Base-by-base conservation (phyloP, 2,888 invertebrate genomes). In the Diaperis boleti region DNA sequence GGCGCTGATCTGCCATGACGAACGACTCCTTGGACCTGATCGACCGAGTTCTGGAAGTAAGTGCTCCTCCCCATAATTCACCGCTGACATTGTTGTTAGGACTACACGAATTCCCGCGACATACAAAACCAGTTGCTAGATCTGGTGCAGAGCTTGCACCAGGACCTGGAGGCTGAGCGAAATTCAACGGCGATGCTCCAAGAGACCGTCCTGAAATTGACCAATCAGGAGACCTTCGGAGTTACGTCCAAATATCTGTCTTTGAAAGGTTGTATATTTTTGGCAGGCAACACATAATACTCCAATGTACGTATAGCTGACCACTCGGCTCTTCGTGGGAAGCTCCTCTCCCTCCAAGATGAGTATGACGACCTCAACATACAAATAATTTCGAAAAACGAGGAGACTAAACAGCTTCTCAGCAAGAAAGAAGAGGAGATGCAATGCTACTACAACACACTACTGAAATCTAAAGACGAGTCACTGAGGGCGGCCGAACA, bases 361-460 rank as follows among this genome's bases (percentile, higher is more conserved):
- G 44, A 42, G 42, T 57, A 62, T 29, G 35, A 56, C 15, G 49
- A 57, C 10, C 49, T 62, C 10, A 8, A 45, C 2, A 45, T 35
- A 4, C 56, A 56, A 18, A n/a, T 56, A 0, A 29, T 56, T 1
- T 20, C 35, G 5, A 57, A 50, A 33, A 22, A n/a, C 20, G 26
- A 57, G 10, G 50, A 50, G 42, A 49, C 10, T 10, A 42, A 26
- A 11, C 15, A 49, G 1, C 7, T 33, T 11, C 11, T 56, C 1
- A 8, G 13, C 5, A 44, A 33, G n/a, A 44, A 56, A 35, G 33
- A 35, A 26, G 18, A 56, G 4, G 22, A 50, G 14, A 14, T 50
- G 2, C 4, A n/a, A 18, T 11, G 18, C 1, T 41, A 55, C 18
- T 55, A 47, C 18, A n/a, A 11, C 0, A 8, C 13, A 10, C n/a